Conservation (phyloP, 2,113 vertebrate genomes). For the Ibidorhyncha struthersii region DNA sequence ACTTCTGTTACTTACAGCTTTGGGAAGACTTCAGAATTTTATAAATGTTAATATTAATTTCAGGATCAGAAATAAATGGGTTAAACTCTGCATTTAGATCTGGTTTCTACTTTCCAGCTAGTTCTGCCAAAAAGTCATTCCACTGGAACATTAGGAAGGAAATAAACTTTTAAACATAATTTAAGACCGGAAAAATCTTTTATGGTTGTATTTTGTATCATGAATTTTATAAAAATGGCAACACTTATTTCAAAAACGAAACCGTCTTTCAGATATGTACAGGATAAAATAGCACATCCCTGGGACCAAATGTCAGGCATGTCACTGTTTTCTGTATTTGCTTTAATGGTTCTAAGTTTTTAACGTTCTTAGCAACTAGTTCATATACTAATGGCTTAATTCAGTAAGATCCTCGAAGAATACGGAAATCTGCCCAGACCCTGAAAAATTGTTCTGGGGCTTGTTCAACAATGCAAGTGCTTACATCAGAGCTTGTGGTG, state of each 20-base stretch:
- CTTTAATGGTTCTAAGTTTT: neutral
- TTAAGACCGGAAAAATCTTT: constrained; percentile 47
- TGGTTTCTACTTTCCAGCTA: constrained; percentile 1
- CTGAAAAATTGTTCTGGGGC: neutral
- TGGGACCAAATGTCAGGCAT: neutral
- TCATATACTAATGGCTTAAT: neutral
- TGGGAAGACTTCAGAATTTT: neutral
- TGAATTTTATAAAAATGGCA: neutral
- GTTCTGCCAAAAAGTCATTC: constrained; percentile 56
- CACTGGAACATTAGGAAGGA: constrained; percentile 62
- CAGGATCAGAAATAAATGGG: neutral
- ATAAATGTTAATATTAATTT: neutral
- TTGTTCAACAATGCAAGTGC: neutral
- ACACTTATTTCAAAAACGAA: neutral
- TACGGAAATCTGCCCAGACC: neutral
- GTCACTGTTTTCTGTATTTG: neutral
- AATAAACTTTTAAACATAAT: constrained; percentile 58
- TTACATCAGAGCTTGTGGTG: neutral
- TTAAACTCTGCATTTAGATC: constrained; percentile 32
- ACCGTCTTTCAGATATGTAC: neutral
- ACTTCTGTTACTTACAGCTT: neutral
- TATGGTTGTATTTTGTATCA: constrained; percentile 19
- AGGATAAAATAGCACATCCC: neutral
- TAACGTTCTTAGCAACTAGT: neutral
- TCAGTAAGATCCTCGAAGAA: neutral